These are phyloP conservation scores for Corythornis madagascariensis DNA, from an alignment of 2,113 vertebrate species.

Conservation along the genomic window DNA sequence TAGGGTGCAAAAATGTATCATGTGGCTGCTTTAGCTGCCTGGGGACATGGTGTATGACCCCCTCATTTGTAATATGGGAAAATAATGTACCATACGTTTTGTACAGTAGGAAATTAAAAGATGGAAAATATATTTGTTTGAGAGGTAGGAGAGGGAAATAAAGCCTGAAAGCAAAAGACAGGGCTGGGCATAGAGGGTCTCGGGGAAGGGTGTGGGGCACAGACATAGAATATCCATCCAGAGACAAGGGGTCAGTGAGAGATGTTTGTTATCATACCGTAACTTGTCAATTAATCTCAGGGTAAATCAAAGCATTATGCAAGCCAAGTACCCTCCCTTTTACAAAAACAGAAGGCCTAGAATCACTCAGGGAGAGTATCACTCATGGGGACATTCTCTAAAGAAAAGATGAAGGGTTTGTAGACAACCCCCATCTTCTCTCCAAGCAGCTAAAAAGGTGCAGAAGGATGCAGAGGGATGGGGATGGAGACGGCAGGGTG, in stretches of 20 bases:
- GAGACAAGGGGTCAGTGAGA: conserved; percentile 19
- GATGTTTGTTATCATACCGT: fast-evolving
- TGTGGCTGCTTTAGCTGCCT: not conserved
- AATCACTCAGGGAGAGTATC: not conserved
- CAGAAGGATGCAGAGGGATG: not conserved
- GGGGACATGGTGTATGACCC: not conserved
- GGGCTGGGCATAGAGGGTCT: not conserved
- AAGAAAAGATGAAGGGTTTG: not conserved
- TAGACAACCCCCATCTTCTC: not conserved
- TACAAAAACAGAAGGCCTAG: not conserved
- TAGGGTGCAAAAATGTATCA: not conserved
- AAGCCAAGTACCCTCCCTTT: not conserved
- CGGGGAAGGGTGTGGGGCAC: not conserved
- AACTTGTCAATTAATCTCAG: not conserved
- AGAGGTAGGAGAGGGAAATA: not conserved
- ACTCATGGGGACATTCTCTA: not conserved
- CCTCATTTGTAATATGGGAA: not conserved
- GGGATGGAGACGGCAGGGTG: not conserved
- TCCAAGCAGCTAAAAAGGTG: not conserved
- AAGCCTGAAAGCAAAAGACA: conserved; percentile 27
- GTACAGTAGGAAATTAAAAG: not conserved
- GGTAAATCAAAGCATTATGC: not conserved
- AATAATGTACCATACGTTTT: not conserved
- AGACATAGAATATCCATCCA: conserved; percentile 8
- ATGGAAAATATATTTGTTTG: not conserved